These are phyloP conservation scores for Scytalopus superciliaris DNA, from an alignment of 2,113 vertebrate species.

Conservation along the genomic window DNA sequence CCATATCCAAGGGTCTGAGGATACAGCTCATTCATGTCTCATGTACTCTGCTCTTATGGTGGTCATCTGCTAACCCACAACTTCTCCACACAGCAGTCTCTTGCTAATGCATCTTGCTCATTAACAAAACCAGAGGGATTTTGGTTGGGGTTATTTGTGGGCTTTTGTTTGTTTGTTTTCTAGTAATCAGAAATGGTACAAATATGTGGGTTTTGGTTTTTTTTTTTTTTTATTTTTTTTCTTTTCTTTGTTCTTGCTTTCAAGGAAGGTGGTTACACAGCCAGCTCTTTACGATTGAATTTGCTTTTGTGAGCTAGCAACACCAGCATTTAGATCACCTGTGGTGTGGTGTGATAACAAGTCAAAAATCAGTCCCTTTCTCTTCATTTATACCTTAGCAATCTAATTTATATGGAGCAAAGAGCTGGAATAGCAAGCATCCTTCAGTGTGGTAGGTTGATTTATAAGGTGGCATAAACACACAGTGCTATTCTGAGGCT, in stretches of 20 bases:
- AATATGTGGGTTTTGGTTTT: neutral
- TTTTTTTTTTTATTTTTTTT: neutral
- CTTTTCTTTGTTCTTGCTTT: neutral
- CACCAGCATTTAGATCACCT: neutral
- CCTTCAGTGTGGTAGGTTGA: neutral
- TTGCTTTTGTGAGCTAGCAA: neutral
- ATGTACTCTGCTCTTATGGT: neutral
- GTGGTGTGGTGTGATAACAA: neutral
- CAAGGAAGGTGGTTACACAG: neutral
- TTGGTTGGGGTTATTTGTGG: neutral
- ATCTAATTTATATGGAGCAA: neutral
- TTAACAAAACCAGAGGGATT: neutral
- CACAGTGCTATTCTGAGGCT: neutral
- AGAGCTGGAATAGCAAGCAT: conserved; percentile 12
- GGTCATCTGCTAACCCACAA: neutral
- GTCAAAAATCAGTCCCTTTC: conserved; percentile 1
- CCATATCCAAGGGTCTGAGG: neutral
- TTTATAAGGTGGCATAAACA: conserved; percentile 36
- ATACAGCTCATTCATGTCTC: neutral
- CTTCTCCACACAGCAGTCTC: neutral
- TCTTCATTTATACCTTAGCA: neutral
- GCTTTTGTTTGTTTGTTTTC: neutral
- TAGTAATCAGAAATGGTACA: neutral
- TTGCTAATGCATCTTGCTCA: neutral
- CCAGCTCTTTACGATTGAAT: neutral